Base-by-base conservation (phyloP, 2,113 vertebrate species). In the Ochotona curzoniae region DNA sequence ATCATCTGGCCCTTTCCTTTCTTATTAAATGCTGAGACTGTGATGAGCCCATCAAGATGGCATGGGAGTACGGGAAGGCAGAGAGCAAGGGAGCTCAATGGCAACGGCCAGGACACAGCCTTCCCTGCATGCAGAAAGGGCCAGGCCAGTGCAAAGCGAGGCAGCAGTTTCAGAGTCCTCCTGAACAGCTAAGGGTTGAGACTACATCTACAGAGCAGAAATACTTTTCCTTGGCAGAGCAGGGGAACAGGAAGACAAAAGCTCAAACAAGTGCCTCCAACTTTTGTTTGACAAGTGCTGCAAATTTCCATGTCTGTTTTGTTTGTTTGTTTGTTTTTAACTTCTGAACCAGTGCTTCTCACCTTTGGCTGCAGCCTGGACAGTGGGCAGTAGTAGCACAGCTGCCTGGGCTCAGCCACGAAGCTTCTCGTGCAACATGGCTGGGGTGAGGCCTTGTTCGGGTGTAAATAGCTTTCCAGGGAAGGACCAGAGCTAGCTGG, bases 41-140 rank as follows among this genome's bases (percentile, higher is more conserved):
- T 18, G n/a, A 90, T 66, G 30, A 92, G 60, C 25, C 49, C 66
- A 51, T 63, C 82, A 75, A 60, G 61, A 92, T 12, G 47, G 8
- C 86, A 87, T 18, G 23, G 26, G 11, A 73, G 25, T n/a, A 93
- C 93, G 92, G 74, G 66, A 79, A 93, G 3, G 14, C 35, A 81
- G 64, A 21, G 66, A 83, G 35, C 66, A 85, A 70, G 35, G 20
- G 79, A 93, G 73, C 67, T 51, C 83, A 93, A 49, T 28, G 7
- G 47, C 90, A 76, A 91, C 0, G 54, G 83, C 94, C 87, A 75
- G 0, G 2, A 7, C 4, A 84, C 47, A 1, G 17, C 60, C 32
- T 32, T n/a, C 28, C 38, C n/a, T 63, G 79, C 54, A 95, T 28
- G 47, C 32, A 93, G 88, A 89, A 97, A 94, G 13, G 1, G 92